Evolutionary conservation across 2,888 invertebrate species (phyloP).

Genomic region (Andrena marginata): DNA sequence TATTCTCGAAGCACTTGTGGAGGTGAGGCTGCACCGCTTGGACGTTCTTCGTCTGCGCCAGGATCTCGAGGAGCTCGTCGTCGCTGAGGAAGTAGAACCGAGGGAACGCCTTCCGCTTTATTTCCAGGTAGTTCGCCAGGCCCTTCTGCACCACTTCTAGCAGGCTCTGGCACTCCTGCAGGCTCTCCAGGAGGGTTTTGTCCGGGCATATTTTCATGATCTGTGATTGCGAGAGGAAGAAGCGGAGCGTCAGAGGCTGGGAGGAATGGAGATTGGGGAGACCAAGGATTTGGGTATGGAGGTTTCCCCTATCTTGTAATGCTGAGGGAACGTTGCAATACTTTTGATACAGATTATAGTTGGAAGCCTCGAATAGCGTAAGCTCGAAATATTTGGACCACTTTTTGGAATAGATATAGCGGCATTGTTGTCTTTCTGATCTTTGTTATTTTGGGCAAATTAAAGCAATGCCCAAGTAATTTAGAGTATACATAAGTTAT

Average conservation of each 20-base stretch:
- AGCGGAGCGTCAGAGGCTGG: not conserved
- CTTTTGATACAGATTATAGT: too few species aligned
- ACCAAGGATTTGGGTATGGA: not conserved
- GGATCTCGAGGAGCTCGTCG: slow-evolving; percentile 92
- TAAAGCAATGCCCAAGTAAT: too few species aligned
- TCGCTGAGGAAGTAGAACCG: slow-evolving; percentile 94
- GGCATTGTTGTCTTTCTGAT: too few species aligned
- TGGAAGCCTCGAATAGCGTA: too few species aligned
- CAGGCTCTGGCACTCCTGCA: slow-evolving; percentile 89
- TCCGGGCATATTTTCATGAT: slow-evolving; percentile 89
- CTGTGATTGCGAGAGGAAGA: slow-evolving; percentile 82
- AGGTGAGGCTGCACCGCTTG: slow-evolving; percentile 92
- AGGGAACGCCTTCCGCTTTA: slow-evolving; percentile 91
- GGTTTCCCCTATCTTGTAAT: too few species aligned
- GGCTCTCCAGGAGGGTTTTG: slow-evolving; percentile 88
- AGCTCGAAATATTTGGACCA: too few species aligned
- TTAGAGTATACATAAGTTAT: too few species aligned
- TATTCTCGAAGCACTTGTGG: slow-evolving; percentile 94
- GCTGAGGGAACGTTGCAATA: too few species aligned
- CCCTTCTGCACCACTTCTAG: slow-evolving; percentile 91
- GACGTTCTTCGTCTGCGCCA: slow-evolving; percentile 92
- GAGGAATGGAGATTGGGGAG: too few species aligned
- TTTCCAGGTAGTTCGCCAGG: slow-evolving; percentile 91
- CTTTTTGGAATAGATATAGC: too few species aligned
- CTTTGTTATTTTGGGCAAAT: too few species aligned